Evolutionary conservation across 2,888 invertebrate species (phyloP), one percentile per base, ranked within the genome.

Genomic region (Euspilapteryx auroguttella): DNA sequence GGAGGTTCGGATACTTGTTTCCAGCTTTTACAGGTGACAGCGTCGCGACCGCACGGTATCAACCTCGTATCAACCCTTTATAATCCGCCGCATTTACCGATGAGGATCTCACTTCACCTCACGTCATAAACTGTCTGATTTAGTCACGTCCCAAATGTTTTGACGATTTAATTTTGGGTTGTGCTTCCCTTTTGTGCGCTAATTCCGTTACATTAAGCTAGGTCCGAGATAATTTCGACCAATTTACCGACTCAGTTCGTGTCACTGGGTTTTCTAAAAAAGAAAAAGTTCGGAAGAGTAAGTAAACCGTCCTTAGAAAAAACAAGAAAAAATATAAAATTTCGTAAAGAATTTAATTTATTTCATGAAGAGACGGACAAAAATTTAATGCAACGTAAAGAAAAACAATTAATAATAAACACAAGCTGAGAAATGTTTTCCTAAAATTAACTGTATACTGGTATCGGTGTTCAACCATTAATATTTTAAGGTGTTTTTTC

Each of bases 61-160:
- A 55, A 52, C 52, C 51, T 51, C 57, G 55, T 61, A 68, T 68
- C 68, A 73, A 75, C 71, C 73, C 73, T 73, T 75, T 73, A 71
- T 71, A 75, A 75, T 68, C 73, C 65, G 56, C 43, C 63, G 58
- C 63, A 57, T 69, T 73, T 68, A 71, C 63, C 68, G 61, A 56
- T 45, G 52, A 68, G 63, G 65, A 66, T 58, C 66, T 62, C 59
- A 58, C 65, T 69, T 73, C 73, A 66, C 57, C 66, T 62, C 59
- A 58, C 65, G 71, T 73, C 73, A 75, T 73, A 73, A 71, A 69
- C 63, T 69, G 69, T 69, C 71, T 62, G 63, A 68, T 68, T 61
- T 56, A 51, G 52, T 63, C 56, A 64, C 58, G 65, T 62, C 59
- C 54, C 48, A 64, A 56, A 62, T 55, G 61, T 62, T 65, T 43